Base-by-base conservation (phyloP, 2,797 vertebrate species). In the Myotis myotis region DNA sequence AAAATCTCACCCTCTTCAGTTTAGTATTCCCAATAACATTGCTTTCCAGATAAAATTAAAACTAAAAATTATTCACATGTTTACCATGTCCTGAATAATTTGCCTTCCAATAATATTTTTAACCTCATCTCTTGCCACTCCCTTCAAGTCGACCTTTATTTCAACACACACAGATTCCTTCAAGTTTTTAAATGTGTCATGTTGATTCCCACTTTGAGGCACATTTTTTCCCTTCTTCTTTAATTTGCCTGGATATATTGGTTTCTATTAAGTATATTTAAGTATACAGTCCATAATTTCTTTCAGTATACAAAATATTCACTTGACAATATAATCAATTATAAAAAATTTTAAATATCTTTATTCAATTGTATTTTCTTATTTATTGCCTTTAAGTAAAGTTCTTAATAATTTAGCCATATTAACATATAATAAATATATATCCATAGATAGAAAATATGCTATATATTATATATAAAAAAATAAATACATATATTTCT, bases 31-130 rank as follows among this genome's bases (percentile, higher is more conserved):
- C 25, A 1, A 75, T 47, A 51, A 0, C 1, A 36, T 30, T 88
- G 51, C 28, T 95, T 79, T 86, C 10, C 22, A 82, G 9, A 78
- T 92, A 85, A 96, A 92, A 44, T 68, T 55, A 30, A 87, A 94
- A 51, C 53, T 62, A 30, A 85, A 96, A 68, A 23, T 30, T 74
- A 17, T 70, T 91, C n/a, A 23, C 44, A 62, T 88, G 41, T 72
- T 85, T 74, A 55, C 2, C 8, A 28, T 72, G 6, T 80, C 8
- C n/a, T 91, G 36, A 62, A n/a, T 74, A 88, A 82, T 66, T 41
- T 49, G 6, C 28, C 71, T 74, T 28, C 51, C 33, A 25, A 76
- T 19, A 89, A 78, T 68, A 66, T 80, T 93, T 92, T 33, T 38
- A 90, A 55, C 6, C 13, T 93, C 25, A 79, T 55, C 38, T 38